A percentile compares a stretch with the other conserved stretches of the same genome.
These are phyloP conservation scores for Drosophila watanabei DNA, from an alignment of 1,140 invertebrate species.

Conservation along the genomic window DNA sequence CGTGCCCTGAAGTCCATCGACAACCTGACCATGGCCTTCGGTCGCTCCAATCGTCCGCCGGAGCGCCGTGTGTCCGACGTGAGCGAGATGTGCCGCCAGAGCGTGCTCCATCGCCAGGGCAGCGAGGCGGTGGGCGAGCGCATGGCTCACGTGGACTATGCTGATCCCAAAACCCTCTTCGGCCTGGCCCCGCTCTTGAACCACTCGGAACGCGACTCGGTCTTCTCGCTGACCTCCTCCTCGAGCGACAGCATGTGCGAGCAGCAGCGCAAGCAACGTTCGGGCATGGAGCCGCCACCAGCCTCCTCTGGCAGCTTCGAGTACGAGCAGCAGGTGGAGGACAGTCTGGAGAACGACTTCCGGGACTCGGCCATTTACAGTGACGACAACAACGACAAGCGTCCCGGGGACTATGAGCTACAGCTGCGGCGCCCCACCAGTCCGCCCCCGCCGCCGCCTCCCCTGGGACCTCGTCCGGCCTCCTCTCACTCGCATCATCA, in stretches of 20 bases:
- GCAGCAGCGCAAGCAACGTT: conserved; percentile 57
- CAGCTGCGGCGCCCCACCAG: conserved; percentile 63
- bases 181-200: conserved; percentile 80
- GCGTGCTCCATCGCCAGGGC: conserved; percentile 90
- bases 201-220: conserved; percentile 86
- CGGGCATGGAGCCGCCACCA: conserved; percentile 26
- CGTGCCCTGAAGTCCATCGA: conserved; percentile 74
- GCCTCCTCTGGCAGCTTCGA: conserved; percentile 56
- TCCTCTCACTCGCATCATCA: conserved; percentile 5
- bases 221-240: conserved; percentile 88
- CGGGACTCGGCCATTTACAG: conserved; percentile 94
- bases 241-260: conserved; percentile 87
- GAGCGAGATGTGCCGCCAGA: conserved; percentile 80
- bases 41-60: conserved; percentile 71
- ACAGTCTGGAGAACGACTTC: conserved; percentile 87
- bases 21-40: conserved; percentile 66
- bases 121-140: conserved; percentile 93
- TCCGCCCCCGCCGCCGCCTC: conserved; percentile 68
- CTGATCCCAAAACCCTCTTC: conserved; percentile 90
- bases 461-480: conserved; percentile 33
- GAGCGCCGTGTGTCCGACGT: conserved; percentile 82
- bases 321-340: conserved; percentile 83
- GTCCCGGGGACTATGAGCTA: conserved; percentile 56
- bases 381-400: conserved; percentile 88
- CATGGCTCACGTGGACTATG: conserved; percentile 95